Evolutionary conservation across 2,797 vertebrate species (phyloP), one percentile per base, ranked within the genome.

Genomic region (Sylvilagus floridanus): DNA sequence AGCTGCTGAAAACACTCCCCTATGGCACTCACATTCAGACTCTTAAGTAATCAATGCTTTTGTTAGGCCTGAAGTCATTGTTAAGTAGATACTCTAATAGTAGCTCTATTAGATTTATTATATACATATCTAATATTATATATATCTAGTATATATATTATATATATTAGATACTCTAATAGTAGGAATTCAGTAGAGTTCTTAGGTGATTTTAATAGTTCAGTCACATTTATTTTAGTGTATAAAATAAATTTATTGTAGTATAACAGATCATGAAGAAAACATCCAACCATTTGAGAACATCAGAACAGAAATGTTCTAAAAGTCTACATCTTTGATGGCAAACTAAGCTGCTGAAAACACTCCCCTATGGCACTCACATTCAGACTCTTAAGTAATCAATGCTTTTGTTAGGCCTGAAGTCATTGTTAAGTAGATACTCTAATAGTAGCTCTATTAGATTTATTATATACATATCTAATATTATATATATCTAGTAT

Each of bases 291-390:
- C 50, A 24, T n/a, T 13, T 11, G 26, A 71, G 26, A n/a, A 52
- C 10, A 76, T 4, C 9, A 84, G 19, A 62, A 14, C 32, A 89
- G 37, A 83, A 81, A 32, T 42, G 10, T 12, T 28, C 35, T 37
- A 60, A 57, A 42, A 37, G 10, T 37, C 35, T 30, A 12, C 19
- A 0, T 52, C 37, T 89, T 62, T 13, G 9, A 37, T 62, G 6
- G 13, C 5, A 77, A n/a, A 24, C 13, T 13, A 62, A n/a, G 42
- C 54, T 30, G 7, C 54, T 2, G 9, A 26, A 69, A 60, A 42
- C 13, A n/a, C 0, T 54, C 69, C 26, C 37, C 3, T 32, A 6
- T 0, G 10, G 21, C 10, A 11, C 4, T 1, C 4, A 2, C 21
- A 26, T 72, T 72, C 1, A 26, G 4, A 65, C 22, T 69, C 24